These are phyloP conservation scores for Ceuthmochares aereus DNA, from an alignment of 2,113 vertebrate species.

Conservation along the genomic window DNA sequence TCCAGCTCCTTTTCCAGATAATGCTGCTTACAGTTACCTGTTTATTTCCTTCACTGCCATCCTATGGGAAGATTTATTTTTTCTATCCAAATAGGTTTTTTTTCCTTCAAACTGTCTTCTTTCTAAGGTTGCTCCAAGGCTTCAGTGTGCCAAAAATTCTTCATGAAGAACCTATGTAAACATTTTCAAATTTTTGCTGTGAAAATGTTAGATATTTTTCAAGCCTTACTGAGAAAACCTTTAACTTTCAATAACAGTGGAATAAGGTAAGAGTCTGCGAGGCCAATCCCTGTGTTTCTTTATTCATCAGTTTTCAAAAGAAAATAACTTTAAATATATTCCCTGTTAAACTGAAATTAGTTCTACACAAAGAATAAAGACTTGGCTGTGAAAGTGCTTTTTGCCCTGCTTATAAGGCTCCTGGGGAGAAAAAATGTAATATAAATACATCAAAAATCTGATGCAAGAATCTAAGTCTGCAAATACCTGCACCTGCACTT, in stretches of 20 bases:
- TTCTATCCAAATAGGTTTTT: not conserved
- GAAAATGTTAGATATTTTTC: not conserved
- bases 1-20: not conserved
- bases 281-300: not conserved
- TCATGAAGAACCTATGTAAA: not conserved
- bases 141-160: not conserved
- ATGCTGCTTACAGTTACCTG: not conserved
- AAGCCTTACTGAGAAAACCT: not conserved
- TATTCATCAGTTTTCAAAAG: not conserved
- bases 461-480: not conserved
- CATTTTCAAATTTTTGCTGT: not conserved
- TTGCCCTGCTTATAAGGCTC: not conserved
- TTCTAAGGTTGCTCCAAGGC: not conserved
- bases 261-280: not conserved
- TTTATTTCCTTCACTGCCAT: not conserved
- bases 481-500: constrained; percentile 13
- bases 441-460: not conserved
- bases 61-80: not conserved
- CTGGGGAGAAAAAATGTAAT: not conserved
- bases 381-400: not conserved
- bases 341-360: constrained; percentile 10
- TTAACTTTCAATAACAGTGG: not conserved
- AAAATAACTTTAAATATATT: not conserved
- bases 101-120: not conserved
- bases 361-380: not conserved